Evolutionary conservation across 2,113 vertebrate species (phyloP).

Genomic region (Mugil cephalus): DNA sequence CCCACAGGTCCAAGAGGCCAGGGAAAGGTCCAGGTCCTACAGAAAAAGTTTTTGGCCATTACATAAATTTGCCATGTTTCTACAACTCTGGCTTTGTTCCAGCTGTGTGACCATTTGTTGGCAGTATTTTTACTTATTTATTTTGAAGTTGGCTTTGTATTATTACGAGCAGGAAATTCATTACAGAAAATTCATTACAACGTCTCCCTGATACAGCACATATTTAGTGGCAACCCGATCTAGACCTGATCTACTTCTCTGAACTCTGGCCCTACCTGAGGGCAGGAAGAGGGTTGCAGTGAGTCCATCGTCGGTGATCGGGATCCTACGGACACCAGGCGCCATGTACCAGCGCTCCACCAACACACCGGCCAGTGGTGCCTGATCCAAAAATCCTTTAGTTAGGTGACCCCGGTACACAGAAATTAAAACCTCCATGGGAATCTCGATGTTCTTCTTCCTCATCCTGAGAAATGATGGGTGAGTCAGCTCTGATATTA

Average conservation of each 20-base stretch:
- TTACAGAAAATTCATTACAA: no score
- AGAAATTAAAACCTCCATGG: constrained; percentile 73
- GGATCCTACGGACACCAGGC: constrained; percentile 74
- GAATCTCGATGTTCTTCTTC: constrained; percentile 72
- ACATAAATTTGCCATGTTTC: not conserved
- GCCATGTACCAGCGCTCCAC: constrained; percentile 82
- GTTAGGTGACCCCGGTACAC: constrained; percentile 73
- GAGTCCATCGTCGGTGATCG: constrained; percentile 62
- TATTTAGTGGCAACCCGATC: no score
- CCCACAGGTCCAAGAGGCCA: constrained; percentile 84
- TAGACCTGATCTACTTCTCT: not conserved
- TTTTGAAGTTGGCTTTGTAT: no score
- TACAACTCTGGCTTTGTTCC: not conserved
- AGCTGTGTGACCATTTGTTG: no score
- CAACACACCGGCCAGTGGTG: constrained; percentile 54
- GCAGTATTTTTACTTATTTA: no score
- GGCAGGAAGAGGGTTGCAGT: constrained; percentile 80
- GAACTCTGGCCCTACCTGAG: constrained; percentile 66
- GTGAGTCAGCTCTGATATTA: not conserved
- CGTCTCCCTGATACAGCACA: no score
- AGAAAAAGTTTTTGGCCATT: no score
- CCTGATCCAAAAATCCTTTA: constrained; percentile 62
- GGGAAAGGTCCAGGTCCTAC: constrained; percentile 84
- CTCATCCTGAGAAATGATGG: constrained; percentile 68
- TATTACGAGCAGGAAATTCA: no score